Conservation (phyloP, 2,888 invertebrate genomes). For the Mesorhabditis belari region DNA sequence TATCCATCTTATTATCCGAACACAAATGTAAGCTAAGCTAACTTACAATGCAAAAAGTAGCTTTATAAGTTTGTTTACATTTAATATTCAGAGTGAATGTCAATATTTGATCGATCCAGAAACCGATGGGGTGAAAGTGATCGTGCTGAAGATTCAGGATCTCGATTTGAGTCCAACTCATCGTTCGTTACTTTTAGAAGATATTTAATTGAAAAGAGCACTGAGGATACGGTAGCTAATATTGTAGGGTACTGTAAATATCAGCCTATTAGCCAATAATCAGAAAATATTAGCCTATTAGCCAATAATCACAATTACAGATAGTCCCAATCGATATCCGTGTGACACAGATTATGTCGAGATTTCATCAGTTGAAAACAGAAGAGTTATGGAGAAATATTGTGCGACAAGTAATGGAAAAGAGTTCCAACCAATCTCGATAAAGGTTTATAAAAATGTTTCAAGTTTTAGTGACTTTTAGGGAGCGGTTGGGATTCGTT, state of each 20-base stretch:
- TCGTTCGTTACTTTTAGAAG: conserved; percentile 8
- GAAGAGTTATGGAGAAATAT: conserved; percentile 14
- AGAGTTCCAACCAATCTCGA: conserved; percentile 17
- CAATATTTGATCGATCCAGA: conserved; percentile 41
- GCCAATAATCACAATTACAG: too few relatives aligned
- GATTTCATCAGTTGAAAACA: conserved; percentile 29
- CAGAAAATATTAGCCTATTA: too few relatives aligned
- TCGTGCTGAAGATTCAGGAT: conserved; percentile 30
- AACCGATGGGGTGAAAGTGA: conserved; percentile 7
- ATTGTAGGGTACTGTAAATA: too few relatives aligned
- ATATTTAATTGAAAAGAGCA: too few relatives aligned
- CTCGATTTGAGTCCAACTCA: conserved; percentile 22
- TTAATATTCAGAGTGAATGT: conserved; percentile 14
- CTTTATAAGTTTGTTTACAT: not conserved
- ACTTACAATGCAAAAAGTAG: not conserved
- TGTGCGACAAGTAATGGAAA: conserved; percentile 22
- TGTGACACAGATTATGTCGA: conserved; percentile 44
- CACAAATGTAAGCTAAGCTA: conserved; percentile 3
- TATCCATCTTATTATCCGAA: conserved; percentile 49
- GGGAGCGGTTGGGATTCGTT: conserved; percentile 38
- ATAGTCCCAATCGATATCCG: conserved; percentile 9
- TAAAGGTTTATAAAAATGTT: conserved; percentile 18
- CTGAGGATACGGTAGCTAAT: too few relatives aligned
- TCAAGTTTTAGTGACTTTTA: conserved; percentile 7
- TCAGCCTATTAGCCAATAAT: too few relatives aligned